These are phyloP conservation scores for Scyliorhinus canicula DNA, from an alignment of 2,797 vertebrate genomes.

Conservation along the genomic window DNA sequence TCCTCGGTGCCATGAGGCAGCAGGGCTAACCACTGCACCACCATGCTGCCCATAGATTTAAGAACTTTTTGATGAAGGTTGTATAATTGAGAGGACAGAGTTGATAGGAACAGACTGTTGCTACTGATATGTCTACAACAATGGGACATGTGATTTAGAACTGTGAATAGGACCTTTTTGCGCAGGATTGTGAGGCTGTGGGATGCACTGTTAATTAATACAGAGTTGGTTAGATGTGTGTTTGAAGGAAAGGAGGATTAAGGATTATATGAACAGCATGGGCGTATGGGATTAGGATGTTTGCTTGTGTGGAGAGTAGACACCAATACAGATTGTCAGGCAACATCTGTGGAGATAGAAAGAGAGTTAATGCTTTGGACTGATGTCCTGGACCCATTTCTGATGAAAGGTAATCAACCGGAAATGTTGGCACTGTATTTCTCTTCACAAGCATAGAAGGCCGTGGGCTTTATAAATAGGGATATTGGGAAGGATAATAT, in stretches of 20 bases:
- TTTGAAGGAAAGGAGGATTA: not conserved
- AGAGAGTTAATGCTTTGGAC: too few species aligned
- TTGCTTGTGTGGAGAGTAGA: not conserved
- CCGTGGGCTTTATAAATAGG: too few species aligned
- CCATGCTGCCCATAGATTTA: too few species aligned
- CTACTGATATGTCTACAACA: not conserved
- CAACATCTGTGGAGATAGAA: too few species aligned
- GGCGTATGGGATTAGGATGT: not conserved
- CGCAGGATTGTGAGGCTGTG: not conserved
- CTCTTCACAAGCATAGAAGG: too few species aligned
- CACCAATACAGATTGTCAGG: not conserved
- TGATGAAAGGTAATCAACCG: too few species aligned
- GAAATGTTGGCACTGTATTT: too few species aligned
- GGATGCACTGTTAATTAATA: not conserved
- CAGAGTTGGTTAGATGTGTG: not conserved
- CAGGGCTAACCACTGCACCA: too few species aligned
- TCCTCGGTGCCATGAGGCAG: too few species aligned
- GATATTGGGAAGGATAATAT: too few species aligned
- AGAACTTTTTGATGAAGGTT: not conserved
- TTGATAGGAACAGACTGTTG: not conserved
- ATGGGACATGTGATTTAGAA: not conserved
- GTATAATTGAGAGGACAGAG: not conserved
- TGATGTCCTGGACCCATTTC: too few species aligned
- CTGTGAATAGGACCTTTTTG: not conserved
- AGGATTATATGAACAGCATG: not conserved